Percentiles rank a stretch among this genome's conserved stretches.
Conservation (phyloP, 2,113 vertebrate species). For the Lepisosteus oculatus region DNA sequence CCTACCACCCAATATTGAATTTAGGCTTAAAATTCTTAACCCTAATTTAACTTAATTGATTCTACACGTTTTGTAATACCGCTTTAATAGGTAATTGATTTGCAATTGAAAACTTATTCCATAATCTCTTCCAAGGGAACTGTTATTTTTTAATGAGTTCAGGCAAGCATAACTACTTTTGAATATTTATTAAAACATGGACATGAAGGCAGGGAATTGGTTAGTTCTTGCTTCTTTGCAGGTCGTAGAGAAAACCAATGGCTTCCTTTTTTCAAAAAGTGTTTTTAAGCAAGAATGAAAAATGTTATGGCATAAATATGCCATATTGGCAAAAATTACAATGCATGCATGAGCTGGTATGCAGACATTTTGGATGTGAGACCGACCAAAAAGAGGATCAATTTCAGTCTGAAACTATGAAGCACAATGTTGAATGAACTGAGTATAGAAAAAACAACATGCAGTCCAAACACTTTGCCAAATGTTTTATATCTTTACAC, state of each 20-base stretch:
- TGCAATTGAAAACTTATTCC: slow-evolving; percentile 8
- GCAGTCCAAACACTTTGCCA: no score
- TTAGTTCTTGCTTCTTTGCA: background rate
- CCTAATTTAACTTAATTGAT: slow-evolving; percentile 22
- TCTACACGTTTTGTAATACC: slow-evolving; percentile 15
- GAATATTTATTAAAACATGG: slow-evolving; percentile 2
- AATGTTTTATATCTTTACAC: no score
- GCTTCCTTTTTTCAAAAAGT: background rate
- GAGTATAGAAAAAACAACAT: no score
- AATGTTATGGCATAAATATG: background rate
- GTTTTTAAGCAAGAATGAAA: background rate
- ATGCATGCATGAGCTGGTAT: no score
- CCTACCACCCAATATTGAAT: slow-evolving; percentile 2
- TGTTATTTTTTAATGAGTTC: slow-evolving; percentile 11
- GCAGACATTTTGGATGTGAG: no score
- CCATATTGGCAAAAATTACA: background rate
- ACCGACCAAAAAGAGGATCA: no score
- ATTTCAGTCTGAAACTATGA: no score
- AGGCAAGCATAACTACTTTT: background rate
- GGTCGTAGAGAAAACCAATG: no score
- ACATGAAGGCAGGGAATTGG: background rate
- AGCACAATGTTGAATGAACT: no score
- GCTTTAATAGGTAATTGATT: slow-evolving; percentile 20
- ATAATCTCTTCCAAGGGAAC: slow-evolving; percentile 10
- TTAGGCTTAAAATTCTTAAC: background rate